Evolutionary conservation across 2,888 invertebrate species (phyloP).

Genomic region (Tipula unca): DNA sequence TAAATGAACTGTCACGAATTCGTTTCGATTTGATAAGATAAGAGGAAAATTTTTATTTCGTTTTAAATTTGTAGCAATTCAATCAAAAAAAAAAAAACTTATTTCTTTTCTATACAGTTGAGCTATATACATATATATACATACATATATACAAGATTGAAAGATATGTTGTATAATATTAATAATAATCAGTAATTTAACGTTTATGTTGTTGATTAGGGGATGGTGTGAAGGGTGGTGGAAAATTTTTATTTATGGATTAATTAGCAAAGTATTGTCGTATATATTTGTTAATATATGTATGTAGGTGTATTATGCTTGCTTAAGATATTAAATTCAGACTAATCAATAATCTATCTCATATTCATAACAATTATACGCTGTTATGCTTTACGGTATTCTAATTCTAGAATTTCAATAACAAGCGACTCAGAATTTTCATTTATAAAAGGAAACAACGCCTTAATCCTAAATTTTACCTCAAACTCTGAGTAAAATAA

Average conservation of each 20-base stretch:
- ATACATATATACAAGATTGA: not conserved
- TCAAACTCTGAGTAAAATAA: too few species aligned
- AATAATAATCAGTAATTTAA: not conserved
- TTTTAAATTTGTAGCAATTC: conserved; percentile 8
- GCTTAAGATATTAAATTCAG: too few species aligned
- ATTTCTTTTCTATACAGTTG: not conserved
- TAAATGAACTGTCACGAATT: conserved; percentile 8
- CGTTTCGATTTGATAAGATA: conserved; percentile 14
- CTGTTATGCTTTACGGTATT: too few species aligned
- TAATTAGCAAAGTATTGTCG: not conserved
- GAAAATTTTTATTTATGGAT: not conserved
- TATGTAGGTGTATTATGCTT: too few species aligned
- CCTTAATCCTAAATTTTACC: too few species aligned
- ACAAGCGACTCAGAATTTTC: too few species aligned
- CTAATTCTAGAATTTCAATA: too few species aligned
- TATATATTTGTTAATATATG: too few species aligned
- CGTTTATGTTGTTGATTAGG: not conserved
- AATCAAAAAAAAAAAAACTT: not conserved
- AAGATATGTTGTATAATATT: not conserved
- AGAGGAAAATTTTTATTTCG: not conserved
- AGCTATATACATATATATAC: not conserved
- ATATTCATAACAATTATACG: too few species aligned
- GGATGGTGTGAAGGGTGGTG: not conserved
- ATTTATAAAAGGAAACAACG: too few species aligned
- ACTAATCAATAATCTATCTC: too few species aligned